Evolutionary conservation across 2,797 vertebrate species (phyloP).

Genomic region (Borostomias antarcticus): DNA sequence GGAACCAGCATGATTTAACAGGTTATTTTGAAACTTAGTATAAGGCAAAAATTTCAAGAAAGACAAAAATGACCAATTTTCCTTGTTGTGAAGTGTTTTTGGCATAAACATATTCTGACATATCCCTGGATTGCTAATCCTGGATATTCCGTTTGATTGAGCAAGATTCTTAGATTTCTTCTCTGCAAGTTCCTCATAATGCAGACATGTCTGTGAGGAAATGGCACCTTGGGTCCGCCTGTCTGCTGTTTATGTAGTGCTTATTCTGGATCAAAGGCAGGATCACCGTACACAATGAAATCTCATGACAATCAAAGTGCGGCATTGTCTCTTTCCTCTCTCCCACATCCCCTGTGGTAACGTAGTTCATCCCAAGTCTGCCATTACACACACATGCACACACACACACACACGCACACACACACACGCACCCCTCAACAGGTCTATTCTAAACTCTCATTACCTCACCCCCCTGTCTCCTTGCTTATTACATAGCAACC

Average conservation of each 20-base stretch:
- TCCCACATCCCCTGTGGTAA: slow-evolving; percentile 78
- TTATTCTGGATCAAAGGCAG: slow-evolving; percentile 47
- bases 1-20: slow-evolving; percentile 65
- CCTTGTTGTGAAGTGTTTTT: background rate
- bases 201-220: slow-evolving; percentile 8
- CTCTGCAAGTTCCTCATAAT: background rate
- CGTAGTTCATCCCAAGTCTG: slow-evolving; percentile 63
- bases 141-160: background rate
- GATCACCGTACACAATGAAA: slow-evolving; percentile 37
- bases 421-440: slow-evolving; percentile 33
- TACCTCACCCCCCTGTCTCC: slow-evolving; percentile 20
- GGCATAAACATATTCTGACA: background rate
- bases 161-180: slow-evolving; percentile 17
- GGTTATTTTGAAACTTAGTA: slow-evolving; percentile 52
- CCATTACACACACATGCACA: slow-evolving; percentile 39
- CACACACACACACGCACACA: slow-evolving; percentile 13
- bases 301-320: slow-evolving; percentile 52
- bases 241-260: slow-evolving; percentile 53
- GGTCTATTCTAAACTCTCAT: slow-evolving; percentile 21
- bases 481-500: slow-evolving; percentile 40
- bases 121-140: background rate
- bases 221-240: slow-evolving; percentile 22
- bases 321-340: slow-evolving; percentile 61
- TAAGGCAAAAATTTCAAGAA: slow-evolving; percentile 38
- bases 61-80: background rate